Percentiles rank a stretch among this genome's conserved stretches.
Evolutionary conservation across 2,797 vertebrate genomes (phyloP).

Genomic region (Onychomys arenicola): DNA sequence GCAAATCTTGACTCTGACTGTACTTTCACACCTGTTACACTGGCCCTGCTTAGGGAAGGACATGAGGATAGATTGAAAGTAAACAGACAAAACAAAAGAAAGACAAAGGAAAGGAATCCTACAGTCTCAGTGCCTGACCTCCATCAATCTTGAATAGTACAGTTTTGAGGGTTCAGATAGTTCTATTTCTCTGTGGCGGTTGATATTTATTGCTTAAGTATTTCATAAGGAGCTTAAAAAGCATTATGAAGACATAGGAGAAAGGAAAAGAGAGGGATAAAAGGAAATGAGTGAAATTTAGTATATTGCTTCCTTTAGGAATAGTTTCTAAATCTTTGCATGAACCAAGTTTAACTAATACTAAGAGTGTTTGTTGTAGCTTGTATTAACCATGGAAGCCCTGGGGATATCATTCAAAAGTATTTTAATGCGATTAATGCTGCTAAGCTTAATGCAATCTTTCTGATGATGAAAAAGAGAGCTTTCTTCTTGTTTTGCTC

Average conservation of each 20-base stretch:
- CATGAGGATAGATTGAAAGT: neutral
- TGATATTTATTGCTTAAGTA: neutral
- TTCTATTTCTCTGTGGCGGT: neutral
- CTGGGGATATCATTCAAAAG: constrained; percentile 28
- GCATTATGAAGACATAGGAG: neutral
- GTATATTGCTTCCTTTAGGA: neutral
- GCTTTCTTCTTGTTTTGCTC: constrained; percentile 48
- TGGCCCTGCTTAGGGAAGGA: neutral
- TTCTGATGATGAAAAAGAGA: constrained; percentile 61
- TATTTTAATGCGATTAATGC: constrained; percentile 68
- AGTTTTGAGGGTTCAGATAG: neutral
- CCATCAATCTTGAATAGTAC: neutral
- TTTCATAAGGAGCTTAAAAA: constrained; percentile 34
- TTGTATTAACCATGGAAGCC: constrained; percentile 23
- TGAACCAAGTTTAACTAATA: constrained; percentile 23
- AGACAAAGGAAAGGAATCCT: neutral
- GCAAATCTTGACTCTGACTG: neutral
- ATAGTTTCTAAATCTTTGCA: neutral
- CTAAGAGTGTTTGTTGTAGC: neutral
- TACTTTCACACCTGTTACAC: neutral
- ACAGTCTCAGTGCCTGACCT: neutral
- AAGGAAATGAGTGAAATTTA: constrained; percentile 16
- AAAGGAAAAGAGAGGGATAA: neutral
- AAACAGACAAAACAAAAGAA: neutral
- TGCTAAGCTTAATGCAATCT: constrained; percentile 51